These are phyloP conservation scores for Coelopa frigida DNA, from an alignment of 1,140 invertebrate genomes.

Conservation along the genomic window DNA sequence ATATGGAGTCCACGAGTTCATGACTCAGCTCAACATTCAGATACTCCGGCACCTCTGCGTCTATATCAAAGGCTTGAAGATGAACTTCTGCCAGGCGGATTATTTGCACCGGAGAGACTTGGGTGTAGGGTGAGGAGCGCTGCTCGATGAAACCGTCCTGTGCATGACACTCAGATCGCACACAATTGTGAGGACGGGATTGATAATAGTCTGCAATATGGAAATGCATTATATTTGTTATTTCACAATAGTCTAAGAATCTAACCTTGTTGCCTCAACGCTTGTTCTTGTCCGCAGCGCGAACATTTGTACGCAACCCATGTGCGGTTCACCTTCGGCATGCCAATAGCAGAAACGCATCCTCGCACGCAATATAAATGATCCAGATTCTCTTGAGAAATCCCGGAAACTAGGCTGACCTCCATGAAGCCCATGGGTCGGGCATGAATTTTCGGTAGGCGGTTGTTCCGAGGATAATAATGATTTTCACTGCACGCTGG, in stretches of 20 bases:
- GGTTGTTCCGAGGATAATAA: constrained; percentile 16
- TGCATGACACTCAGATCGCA: constrained; percentile 21
- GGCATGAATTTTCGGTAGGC: constrained; percentile 25
- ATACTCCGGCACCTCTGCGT: constrained; percentile 12
- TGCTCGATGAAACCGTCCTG: constrained; percentile 27
- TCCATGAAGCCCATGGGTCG: constrained; percentile 20
- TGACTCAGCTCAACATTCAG: constrained; percentile 75
- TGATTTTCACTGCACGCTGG: constrained; percentile 4
- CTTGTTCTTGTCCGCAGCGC: constrained; percentile 59
- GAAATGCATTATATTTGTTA: not conserved
- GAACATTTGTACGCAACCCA: constrained; percentile 73
- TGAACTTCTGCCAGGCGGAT: constrained; percentile 31
- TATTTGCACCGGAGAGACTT: constrained; percentile 25
- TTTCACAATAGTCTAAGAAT: not conserved
- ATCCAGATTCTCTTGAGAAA: constrained; percentile 19
- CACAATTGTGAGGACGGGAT: constrained; percentile 27
- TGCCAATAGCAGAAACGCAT: constrained; percentile 76
- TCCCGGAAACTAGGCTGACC: constrained; percentile 18
- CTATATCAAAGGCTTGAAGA: constrained; percentile 16
- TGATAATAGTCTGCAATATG: constrained; percentile 10
- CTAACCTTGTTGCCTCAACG: constrained; percentile 48
- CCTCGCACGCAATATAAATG: constrained; percentile 71
- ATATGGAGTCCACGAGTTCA: constrained; percentile 79
- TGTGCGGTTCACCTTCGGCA: constrained; percentile 64
- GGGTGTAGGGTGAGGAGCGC: constrained; percentile 31